phyloP scores from a whole-genome alignment of 2,888 invertebrate species.

The Pachymerium ferrugineum region DNA sequence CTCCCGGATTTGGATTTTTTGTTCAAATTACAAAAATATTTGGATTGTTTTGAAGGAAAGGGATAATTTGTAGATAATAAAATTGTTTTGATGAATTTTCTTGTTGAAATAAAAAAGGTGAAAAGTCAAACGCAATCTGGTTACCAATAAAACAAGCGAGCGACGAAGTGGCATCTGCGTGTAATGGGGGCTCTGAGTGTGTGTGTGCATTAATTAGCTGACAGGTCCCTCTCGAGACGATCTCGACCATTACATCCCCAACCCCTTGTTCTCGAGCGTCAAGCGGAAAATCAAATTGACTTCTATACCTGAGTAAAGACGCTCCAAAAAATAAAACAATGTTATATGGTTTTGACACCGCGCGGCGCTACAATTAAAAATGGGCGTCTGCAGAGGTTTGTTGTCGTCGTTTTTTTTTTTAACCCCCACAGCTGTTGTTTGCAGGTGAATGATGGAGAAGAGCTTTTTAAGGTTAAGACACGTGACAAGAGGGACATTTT shows the following conservation, averaged over 20 bases:
- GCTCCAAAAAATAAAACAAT: background rate
- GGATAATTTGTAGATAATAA: no score
- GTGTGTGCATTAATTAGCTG: slow-evolving; percentile 27
- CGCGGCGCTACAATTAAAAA: no score
- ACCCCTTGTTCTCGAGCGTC: slow-evolving; percentile 15
- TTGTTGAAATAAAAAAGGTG: background rate
- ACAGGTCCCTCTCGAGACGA: slow-evolving; percentile 25
- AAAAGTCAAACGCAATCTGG: slow-evolving; percentile 17
- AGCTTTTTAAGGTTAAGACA: background rate
- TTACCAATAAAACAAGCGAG: slow-evolving; percentile 25
- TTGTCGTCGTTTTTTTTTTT: background rate
- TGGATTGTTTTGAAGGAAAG: no score
- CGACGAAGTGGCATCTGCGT: slow-evolving; percentile 11
- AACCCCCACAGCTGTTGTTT: slow-evolving; percentile 1
- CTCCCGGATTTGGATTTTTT: no score
- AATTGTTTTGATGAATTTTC: slow-evolving; percentile 5
- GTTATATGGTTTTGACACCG: background rate
- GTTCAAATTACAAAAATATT: no score
- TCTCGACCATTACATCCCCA: slow-evolving; percentile 21
- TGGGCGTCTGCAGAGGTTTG: no score
- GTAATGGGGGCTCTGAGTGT: slow-evolving; percentile 16
- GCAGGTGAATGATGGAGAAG: background rate
- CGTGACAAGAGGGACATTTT: background rate
- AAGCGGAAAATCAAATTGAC: slow-evolving; percentile 20
- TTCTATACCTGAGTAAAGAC: slow-evolving; percentile 18